Evolutionary conservation across 2,113 vertebrate genomes (phyloP).

Genomic region (Rhodinocichla rosea): DNA sequence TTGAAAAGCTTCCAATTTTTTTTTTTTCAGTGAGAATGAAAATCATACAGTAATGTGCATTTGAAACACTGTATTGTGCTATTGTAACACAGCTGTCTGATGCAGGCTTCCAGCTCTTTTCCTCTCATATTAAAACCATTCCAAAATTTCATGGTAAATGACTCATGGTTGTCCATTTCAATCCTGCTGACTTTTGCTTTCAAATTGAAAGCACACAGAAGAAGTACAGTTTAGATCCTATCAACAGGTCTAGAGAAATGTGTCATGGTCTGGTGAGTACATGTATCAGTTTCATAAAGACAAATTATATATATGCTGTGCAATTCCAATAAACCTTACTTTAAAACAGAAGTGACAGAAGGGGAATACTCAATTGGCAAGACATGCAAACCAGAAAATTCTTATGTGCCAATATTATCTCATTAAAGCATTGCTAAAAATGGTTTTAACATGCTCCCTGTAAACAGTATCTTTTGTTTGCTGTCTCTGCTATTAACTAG

Average conservation of each 20-base stretch:
- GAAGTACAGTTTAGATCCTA: not conserved
- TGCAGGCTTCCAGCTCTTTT: not conserved
- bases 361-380: constrained; percentile 15
- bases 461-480: constrained; percentile 21
- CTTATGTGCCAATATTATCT: not conserved
- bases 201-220: not conserved
- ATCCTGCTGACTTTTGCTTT: not conserved
- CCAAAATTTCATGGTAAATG: not conserved
- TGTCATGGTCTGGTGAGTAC: not conserved
- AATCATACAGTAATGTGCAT: not conserved
- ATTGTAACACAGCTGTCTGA: not conserved
- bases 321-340: not conserved
- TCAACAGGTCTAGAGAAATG: not conserved
- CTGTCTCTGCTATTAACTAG: not conserved
- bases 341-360: constrained; percentile 21
- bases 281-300: constrained; percentile 13
- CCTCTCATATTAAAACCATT: not conserved
- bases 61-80: not conserved
- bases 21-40: not conserved
- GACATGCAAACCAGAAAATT: not conserved
- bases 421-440: constrained; percentile 40
- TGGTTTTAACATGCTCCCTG: not conserved
- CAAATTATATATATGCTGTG: constrained; percentile 15
- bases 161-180: constrained; percentile 2
- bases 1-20: not conserved